A percentile compares a stretch with the other conserved stretches of the same genome.
phyloP scores from a whole-genome alignment of 2,888 invertebrate genomes.

The Beris morrisii region DNA sequence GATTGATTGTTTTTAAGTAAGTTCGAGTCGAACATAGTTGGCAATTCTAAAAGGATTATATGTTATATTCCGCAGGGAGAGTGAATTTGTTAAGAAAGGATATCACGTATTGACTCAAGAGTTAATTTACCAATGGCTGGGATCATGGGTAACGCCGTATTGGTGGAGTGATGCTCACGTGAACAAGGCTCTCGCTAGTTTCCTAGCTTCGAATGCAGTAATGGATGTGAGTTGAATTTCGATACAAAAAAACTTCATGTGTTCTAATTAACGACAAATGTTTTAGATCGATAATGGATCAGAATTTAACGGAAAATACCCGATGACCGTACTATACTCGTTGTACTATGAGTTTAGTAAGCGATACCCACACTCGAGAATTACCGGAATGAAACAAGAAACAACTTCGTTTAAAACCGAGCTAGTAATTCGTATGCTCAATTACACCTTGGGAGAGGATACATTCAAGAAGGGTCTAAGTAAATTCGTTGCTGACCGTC shows the following conservation, averaged over 20 bases:
- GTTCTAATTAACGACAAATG: not conserved
- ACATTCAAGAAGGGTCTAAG: conserved; percentile 75
- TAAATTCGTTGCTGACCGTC: conserved; percentile 68
- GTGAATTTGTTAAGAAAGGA: conserved; percentile 67
- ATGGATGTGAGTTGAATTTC: conserved; percentile 60
- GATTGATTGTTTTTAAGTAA: conserved; percentile 76
- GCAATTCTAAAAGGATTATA: not conserved
- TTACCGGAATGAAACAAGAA: conserved; percentile 71
- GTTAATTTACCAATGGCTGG: conserved; percentile 78
- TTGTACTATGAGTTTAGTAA: conserved; percentile 80
- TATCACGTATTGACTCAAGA: conserved; percentile 72
- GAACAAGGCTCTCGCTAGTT: conserved; percentile 76
- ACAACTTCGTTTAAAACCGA: conserved; percentile 75
- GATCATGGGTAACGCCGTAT: conserved; percentile 71
- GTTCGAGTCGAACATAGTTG: conserved; percentile 39
- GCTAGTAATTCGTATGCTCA: conserved; percentile 85
- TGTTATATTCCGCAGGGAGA: conserved; percentile 62
- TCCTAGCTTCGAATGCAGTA: conserved; percentile 71
- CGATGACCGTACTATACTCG: conserved; percentile 76
- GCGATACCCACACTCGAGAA: conserved; percentile 74
- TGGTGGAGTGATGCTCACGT: conserved; percentile 78
- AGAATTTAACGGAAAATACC: conserved; percentile 79
- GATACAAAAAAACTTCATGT: not conserved
- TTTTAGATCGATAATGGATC: conserved; percentile 67
- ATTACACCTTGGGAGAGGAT: conserved; percentile 76